A percentile compares a stretch with the other conserved stretches of the same genome.
These are phyloP conservation scores for Melieria omissa DNA, from an alignment of 2,888 invertebrate species.

Conservation along the genomic window DNA sequence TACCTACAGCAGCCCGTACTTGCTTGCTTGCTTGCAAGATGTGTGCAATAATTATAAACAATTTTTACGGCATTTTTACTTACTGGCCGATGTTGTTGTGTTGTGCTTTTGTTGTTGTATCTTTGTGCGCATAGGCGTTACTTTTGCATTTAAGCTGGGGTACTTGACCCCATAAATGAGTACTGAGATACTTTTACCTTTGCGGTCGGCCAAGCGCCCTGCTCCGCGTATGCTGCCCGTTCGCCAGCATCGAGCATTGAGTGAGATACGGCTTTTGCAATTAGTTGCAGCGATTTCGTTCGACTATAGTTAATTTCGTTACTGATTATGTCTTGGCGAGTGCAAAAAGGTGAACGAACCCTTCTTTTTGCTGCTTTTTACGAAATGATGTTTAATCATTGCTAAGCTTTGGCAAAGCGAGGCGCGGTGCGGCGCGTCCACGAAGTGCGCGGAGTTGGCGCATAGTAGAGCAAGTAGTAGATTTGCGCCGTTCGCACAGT, in stretches of 20 bases:
- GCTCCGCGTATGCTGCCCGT: not conserved
- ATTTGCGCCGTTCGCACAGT: not conserved
- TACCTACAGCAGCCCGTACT: too few relatives aligned
- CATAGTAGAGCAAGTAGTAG: not conserved
- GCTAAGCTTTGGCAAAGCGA: conserved; percentile 1
- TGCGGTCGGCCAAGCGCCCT: not conserved
- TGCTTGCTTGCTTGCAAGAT: too few relatives aligned
- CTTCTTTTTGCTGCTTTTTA: conserved; percentile 8
- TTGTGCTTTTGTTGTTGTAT: too few relatives aligned
- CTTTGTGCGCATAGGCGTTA: too few relatives aligned
- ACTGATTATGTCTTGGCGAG: conserved; percentile 10
- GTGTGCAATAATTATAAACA: too few relatives aligned
- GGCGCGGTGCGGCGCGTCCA: not conserved
- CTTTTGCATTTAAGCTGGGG: too few relatives aligned
- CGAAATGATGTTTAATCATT: too few relatives aligned
- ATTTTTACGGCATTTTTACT: too few relatives aligned
- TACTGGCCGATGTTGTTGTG: too few relatives aligned
- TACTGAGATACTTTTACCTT: not conserved
- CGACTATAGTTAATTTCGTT: conserved; percentile 17
- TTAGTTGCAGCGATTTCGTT: conserved; percentile 15
- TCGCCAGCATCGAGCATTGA: not conserved
- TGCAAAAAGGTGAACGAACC: conserved; percentile 16
- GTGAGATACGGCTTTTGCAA: conserved; percentile 13
- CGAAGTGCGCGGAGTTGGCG: not conserved
- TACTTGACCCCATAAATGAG: too few relatives aligned